A percentile compares a stretch with the other conserved stretches of the same genome.
These are phyloP conservation scores for Nannoperca australis DNA, from an alignment of 2,797 vertebrate species.

Conservation along the genomic window DNA sequence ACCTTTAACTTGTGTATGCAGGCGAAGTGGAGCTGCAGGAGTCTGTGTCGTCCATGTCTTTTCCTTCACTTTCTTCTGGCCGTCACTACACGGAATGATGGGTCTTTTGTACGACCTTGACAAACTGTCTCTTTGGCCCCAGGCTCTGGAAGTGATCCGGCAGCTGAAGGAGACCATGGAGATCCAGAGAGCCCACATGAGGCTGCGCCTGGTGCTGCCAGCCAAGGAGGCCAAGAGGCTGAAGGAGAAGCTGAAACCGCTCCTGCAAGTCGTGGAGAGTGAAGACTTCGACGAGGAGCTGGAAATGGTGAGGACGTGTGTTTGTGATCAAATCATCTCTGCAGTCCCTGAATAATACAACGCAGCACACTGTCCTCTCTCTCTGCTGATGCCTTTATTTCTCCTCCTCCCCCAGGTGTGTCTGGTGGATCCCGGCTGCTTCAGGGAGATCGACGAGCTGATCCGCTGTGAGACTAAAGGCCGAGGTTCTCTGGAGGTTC, in stretches of 20 bases:
- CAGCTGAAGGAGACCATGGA: slow-evolving; percentile 95
- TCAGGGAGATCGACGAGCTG: slow-evolving; percentile 96
- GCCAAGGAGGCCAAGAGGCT: slow-evolving; percentile 94
- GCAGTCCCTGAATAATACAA: too few species aligned
- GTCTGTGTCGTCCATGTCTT: not conserved
- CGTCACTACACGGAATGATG: too few species aligned
- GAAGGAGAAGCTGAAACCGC: slow-evolving; percentile 94
- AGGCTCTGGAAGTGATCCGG: slow-evolving; percentile 96
- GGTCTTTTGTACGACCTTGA: not conserved
- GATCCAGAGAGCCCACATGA: slow-evolving; percentile 98
- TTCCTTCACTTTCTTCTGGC: not conserved
- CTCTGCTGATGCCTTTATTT: not conserved
- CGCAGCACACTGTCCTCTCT: too few species aligned
- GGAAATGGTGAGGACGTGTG: slow-evolving; percentile 88
- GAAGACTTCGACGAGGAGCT: slow-evolving; percentile 94
- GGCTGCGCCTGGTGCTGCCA: slow-evolving; percentile 90
- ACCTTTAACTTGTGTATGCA: not conserved
- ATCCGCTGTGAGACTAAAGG: slow-evolving; percentile 96
- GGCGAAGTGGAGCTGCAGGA: not conserved
- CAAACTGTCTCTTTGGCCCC: not conserved
- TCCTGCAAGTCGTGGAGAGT: slow-evolving; percentile 93
- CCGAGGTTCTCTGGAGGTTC: slow-evolving; percentile 92
- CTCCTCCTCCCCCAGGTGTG: slow-evolving; percentile 86
- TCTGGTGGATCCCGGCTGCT: slow-evolving; percentile 96
- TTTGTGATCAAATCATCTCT: not conserved